A percentile compares a stretch with the other conserved stretches of the same genome.
phyloP scores from a whole-genome alignment of 2,113 vertebrate species.

The Ancistrus triradiatus region DNA sequence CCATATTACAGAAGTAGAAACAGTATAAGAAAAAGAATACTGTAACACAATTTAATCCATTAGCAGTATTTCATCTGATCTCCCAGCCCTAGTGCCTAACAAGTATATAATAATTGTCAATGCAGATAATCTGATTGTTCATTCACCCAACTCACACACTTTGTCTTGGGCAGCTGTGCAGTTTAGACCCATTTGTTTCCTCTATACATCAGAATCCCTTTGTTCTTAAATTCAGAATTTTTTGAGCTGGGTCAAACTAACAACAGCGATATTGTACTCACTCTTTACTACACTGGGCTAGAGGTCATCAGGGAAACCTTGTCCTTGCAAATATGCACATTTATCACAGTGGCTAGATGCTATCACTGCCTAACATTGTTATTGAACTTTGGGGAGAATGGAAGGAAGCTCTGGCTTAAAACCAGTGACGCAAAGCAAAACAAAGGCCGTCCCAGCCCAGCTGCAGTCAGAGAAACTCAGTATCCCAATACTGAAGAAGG shows the following conservation, averaged over 20 bases:
- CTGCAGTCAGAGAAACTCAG: too few species aligned
- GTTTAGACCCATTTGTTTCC: conserved; percentile 8
- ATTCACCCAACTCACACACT: too few species aligned
- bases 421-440: not conserved
- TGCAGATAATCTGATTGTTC: too few species aligned
- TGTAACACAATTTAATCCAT: too few species aligned
- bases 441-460: too few species aligned
- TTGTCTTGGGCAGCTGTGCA: not conserved
- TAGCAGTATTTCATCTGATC: too few species aligned
- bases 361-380: conserved; percentile 21
- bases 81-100: too few species aligned
- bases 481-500: too few species aligned
- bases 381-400: conserved; percentile 26
- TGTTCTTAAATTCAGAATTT: not conserved
- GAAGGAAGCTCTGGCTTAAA: conserved; percentile 13
- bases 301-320: conserved; percentile 20
- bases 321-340: conserved; percentile 32
- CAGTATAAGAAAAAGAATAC: too few species aligned
- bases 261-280: conserved; percentile 21
- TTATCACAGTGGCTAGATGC: conserved; percentile 29
- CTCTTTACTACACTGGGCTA: not conserved
- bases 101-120: too few species aligned
- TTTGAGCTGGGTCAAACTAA: conserved; percentile 1
- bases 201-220: conserved; percentile 3
- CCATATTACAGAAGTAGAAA: too few species aligned